phyloP scores from a whole-genome alignment of 2,797 vertebrate species.

The Bovichtus diacanthus region DNA sequence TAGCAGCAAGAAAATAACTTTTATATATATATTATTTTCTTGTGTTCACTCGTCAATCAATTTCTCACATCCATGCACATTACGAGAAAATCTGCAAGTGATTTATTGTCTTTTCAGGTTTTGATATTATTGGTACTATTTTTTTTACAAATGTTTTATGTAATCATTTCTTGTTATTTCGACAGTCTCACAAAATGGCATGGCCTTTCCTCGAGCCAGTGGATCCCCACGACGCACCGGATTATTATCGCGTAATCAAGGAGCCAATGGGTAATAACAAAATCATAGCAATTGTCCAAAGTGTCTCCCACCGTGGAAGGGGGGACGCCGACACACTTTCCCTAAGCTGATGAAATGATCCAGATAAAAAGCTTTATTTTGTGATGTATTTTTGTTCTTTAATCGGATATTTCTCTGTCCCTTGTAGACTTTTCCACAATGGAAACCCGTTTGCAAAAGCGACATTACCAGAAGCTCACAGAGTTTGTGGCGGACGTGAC shows the following conservation, averaged over 20 bases:
- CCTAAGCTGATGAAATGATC: neutral
- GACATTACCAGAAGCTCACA: constrained; percentile 97
- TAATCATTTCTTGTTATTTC: neutral
- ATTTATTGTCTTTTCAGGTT: neutral
- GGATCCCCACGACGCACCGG: constrained; percentile 96
- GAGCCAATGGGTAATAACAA: constrained; percentile 95
- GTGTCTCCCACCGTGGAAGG: neutral
- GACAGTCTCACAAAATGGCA: constrained; percentile 97
- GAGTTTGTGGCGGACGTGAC: constrained; percentile 99
- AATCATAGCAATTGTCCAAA: neutral
- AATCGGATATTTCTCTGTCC: neutral
- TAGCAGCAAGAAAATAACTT: no score
- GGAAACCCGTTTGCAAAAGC: constrained; percentile 93
- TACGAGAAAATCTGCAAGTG: neutral
- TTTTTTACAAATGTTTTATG: neutral
- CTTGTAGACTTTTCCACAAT: constrained; percentile 94
- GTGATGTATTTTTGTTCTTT: neutral
- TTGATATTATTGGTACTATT: neutral
- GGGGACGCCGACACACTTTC: neutral
- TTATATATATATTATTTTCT: no score
- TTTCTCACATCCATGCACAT: no score
- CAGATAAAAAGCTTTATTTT: neutral
- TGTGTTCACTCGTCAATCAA: no score
- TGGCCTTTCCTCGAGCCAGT: constrained; percentile 99
- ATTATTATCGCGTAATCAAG: constrained; percentile 98